Percentiles rank a stretch among this genome's conserved stretches.
These are phyloP conservation scores for Mesoligia furuncula DNA, from an alignment of 2,888 invertebrate genomes.

Conservation along the genomic window DNA sequence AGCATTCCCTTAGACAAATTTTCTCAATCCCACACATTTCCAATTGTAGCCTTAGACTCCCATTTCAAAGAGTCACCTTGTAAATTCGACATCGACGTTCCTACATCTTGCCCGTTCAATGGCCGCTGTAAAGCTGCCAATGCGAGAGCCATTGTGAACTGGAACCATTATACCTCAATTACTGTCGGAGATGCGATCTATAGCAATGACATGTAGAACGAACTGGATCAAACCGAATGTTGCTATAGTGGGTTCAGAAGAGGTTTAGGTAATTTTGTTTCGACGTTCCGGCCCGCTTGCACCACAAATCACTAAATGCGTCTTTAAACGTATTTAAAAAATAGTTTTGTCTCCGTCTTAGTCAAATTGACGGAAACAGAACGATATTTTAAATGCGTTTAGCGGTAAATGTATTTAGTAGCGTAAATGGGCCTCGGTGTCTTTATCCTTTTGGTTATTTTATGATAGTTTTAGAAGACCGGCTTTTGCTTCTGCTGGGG, in stretches of 20 bases:
- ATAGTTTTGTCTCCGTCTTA: not conserved
- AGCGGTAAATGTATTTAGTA: not conserved
- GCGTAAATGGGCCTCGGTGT: not conserved
- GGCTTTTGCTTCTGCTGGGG: too few species aligned
- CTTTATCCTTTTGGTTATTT: not conserved
- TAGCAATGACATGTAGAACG: constrained; percentile 28
- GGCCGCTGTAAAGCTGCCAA: constrained; percentile 52
- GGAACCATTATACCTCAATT: constrained; percentile 61
- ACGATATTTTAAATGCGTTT: not conserved
- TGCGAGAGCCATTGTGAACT: constrained; percentile 56
- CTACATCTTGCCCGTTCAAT: constrained; percentile 49
- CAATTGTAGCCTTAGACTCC: not conserved
- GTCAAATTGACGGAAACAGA: not conserved
- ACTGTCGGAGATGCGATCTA: constrained; percentile 37
- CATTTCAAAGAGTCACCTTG: constrained; percentile 24
- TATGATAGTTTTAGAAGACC: not conserved
- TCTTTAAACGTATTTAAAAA: not conserved
- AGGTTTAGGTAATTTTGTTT: not conserved
- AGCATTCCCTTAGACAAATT: not conserved
- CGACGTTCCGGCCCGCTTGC: not conserved
- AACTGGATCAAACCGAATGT: constrained; percentile 15
- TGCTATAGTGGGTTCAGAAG: constrained; percentile 12
- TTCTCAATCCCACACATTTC: not conserved
- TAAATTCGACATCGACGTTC: not conserved
- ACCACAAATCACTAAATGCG: not conserved